Conservation (phyloP, 1,140 invertebrate genomes). For the Uloborus diversus region DNA sequence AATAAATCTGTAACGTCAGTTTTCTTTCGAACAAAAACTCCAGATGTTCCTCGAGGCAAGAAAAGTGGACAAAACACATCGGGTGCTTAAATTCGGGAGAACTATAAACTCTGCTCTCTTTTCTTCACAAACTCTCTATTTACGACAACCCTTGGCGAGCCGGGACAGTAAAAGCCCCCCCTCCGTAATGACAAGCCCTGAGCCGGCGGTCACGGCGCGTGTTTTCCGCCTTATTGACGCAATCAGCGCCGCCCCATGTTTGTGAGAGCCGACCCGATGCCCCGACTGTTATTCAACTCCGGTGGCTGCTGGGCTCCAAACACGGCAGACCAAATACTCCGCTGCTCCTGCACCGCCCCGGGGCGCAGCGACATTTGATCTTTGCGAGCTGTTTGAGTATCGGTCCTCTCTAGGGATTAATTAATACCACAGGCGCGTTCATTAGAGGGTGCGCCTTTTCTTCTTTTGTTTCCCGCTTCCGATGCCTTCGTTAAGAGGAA, state of each 20-base stretch:
- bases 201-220: slow-evolving; percentile 25
- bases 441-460: too few relatives aligned
- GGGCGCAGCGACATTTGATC: slow-evolving; percentile 40
- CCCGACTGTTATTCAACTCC: slow-evolving; percentile 38
- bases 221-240: slow-evolving; percentile 51
- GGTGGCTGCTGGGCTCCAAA: slow-evolving; percentile 29
- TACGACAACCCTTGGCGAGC: slow-evolving; percentile 45
- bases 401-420: slow-evolving; percentile 11
- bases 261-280: not conserved
- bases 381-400: not conserved
- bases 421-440: slow-evolving; percentile 53
- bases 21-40: too few relatives aligned
- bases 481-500: too few relatives aligned
- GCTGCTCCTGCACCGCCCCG: not conserved
- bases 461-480: too few relatives aligned
- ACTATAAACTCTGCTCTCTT: not conserved
- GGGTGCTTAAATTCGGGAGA: too few relatives aligned
- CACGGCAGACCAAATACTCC: slow-evolving; percentile 6
- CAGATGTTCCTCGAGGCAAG: too few relatives aligned
- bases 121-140: not conserved
- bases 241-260: slow-evolving; percentile 35
- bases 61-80: too few relatives aligned
- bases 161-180: too few relatives aligned
- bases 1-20: too few relatives aligned
- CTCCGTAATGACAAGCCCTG: slow-evolving; percentile 32